Evolutionary conservation across 1,140 invertebrate genomes (phyloP), one percentile per base, ranked within the genome.

Genomic region (Onthophagus taurus): DNA sequence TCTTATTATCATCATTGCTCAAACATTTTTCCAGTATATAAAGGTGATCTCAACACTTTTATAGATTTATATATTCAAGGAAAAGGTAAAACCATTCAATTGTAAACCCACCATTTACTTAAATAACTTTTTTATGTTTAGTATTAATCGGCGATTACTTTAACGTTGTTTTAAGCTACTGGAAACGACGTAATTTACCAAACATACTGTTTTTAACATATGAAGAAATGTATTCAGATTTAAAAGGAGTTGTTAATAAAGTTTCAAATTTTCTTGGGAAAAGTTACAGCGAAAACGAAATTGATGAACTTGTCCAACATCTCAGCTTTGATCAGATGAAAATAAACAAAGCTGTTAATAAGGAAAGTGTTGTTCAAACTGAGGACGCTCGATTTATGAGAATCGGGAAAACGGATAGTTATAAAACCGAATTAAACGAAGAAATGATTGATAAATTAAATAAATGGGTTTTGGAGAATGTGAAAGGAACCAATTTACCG

Each of bases 1-100:
- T 91, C 87, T 0, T 89, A 81, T 61, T 92, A 81, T 59, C 78
- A 89, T 63, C 19, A 37, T n/a, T n/a, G n/a, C 19, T 19, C 18
- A 9, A 37, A 37, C 20, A 21, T 37, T 2, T 21, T 37, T 37
- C 9, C 17, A 37, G 20, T n/a, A n/a, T n/a, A n/a, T n/a, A n/a
- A n/a, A n/a, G n/a, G n/a, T n/a, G n/a, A 13, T 12, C n/a, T 21
- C 4, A 11, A 19, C 3, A 11, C 9, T 2, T 21, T 13, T n/a
- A 9, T 37, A n/a, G n/a, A n/a, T n/a, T n/a, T n/a, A n/a, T n/a
- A n/a, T n/a, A n/a, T n/a, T n/a, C n/a, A n/a, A n/a, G n/a, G n/a
- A n/a, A n/a, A n/a, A n/a, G n/a, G n/a, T n/a, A n/a, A n/a, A n/a
- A n/a, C n/a, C n/a, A n/a, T n/a, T n/a, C n/a, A n/a, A n/a, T n/a